Conservation (phyloP, 2,113 vertebrate genomes). For the Lipotes vexillifer region DNA sequence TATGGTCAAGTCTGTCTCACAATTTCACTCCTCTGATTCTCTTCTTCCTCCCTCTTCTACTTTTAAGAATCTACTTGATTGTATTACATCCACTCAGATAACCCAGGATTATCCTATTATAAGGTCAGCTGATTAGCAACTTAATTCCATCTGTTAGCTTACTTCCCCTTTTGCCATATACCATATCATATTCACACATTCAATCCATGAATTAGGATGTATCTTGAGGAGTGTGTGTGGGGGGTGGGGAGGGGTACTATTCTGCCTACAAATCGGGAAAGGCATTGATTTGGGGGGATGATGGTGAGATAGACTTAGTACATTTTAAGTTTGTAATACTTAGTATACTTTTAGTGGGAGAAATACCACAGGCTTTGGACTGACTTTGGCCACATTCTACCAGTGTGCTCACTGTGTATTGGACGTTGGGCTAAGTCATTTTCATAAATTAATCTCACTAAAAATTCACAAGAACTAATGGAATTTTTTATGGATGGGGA, state of each 20-base stretch:
- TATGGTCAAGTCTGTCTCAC: not conserved
- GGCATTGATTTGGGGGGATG: not conserved
- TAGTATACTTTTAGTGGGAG: not conserved
- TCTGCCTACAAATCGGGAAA: not conserved
- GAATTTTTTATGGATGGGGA: not conserved
- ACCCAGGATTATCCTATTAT: not conserved
- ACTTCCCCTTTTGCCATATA: not conserved
- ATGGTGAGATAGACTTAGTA: not conserved
- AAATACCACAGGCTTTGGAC: not conserved
- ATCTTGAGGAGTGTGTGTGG: not conserved
- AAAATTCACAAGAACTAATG: not conserved
- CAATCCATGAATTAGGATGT: not conserved
- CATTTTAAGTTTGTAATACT: not conserved
- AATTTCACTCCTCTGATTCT: not conserved
- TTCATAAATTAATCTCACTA: not conserved
- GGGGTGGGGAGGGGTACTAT: rapidly evolving
- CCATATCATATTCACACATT: not conserved
- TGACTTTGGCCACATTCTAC: not conserved
- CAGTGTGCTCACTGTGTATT: not conserved
- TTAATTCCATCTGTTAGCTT: not conserved
- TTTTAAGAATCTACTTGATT: not conserved
- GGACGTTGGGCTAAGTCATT: not conserved
- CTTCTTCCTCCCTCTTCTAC: not conserved
- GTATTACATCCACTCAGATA: not conserved
- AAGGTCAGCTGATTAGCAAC: not conserved